Conservation (phyloP, 2,888 invertebrate species). For the Polydrusus tereticollis region DNA sequence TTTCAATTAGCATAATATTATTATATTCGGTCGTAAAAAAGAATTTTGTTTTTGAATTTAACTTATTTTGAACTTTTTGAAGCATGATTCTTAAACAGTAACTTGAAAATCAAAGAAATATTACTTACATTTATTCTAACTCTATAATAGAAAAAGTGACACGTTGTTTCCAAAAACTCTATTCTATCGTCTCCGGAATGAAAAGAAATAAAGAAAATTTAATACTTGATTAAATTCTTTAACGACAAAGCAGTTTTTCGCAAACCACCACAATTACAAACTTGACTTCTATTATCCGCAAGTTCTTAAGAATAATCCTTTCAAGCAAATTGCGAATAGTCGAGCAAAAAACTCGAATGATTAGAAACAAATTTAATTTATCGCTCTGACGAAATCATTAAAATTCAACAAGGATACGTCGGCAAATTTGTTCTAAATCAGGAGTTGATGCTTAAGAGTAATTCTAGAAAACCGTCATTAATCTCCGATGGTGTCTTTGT, state of each 20-base stretch:
- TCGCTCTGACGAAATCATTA: constrained; percentile 15
- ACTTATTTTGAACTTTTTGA: too few species aligned
- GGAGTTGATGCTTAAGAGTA: not conserved
- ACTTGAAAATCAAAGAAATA: too few species aligned
- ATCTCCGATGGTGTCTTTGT: not conserved
- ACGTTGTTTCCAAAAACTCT: not conserved
- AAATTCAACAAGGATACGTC: constrained; percentile 16
- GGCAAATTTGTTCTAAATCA: constrained; percentile 21
- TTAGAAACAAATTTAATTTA: constrained; percentile 32
- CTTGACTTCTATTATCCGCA: constrained; percentile 2
- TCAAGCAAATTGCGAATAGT: not conserved
- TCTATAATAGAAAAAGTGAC: not conserved
- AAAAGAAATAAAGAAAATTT: constrained; percentile 10
- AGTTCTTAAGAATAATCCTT: constrained; percentile 13
- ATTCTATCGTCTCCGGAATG: not conserved
- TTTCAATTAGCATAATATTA: too few species aligned
- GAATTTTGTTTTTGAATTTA: too few species aligned
- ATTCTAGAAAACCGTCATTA: constrained; percentile 11
- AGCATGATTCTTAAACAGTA: too few species aligned
- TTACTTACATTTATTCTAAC: not conserved
- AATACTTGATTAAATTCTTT: constrained; percentile 13
- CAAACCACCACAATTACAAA: not conserved
- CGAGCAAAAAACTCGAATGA: constrained; percentile 7
- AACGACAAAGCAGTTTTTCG: not conserved
- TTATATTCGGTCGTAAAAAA: too few species aligned